Evolutionary conservation across 2,113 vertebrate species (phyloP).

Genomic region (Picathartes gymnocephalus): DNA sequence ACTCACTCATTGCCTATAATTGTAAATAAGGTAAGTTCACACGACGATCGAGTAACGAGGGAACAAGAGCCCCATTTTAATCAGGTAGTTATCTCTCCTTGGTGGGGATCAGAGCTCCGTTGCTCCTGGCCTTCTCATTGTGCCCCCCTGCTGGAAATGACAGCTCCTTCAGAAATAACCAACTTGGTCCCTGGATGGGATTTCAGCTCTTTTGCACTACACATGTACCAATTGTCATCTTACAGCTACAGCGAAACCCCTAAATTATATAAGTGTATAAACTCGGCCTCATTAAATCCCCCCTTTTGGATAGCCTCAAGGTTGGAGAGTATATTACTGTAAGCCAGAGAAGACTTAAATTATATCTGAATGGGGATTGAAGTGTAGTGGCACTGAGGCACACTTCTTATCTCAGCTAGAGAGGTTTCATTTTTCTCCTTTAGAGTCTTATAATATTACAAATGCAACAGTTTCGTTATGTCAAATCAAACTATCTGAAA

Average conservation of each 20-base stretch:
- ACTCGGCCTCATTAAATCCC: constrained; percentile 18
- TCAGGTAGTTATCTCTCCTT: constrained; percentile 87
- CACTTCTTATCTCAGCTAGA: constrained; percentile 15
- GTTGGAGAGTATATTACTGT: constrained; percentile 17
- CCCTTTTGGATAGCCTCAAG: background rate
- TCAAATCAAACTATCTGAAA: constrained; percentile 34
- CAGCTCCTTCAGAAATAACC: constrained; percentile 78
- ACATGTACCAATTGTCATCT: constrained; percentile 51
- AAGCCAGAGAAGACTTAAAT: constrained; percentile 39
- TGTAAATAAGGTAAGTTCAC: constrained; percentile 89
- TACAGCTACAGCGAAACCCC: constrained; percentile 44
- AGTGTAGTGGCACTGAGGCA: background rate
- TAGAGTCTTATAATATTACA: constrained; percentile 8
- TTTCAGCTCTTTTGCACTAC: constrained; percentile 80
- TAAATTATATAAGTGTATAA: constrained; percentile 52
- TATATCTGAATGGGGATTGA: constrained; percentile 15
- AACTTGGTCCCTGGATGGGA: constrained; percentile 78
- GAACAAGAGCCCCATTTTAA: constrained; percentile 90
- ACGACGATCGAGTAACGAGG: constrained; percentile 85
- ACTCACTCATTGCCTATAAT: constrained; percentile 76
- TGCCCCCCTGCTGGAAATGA: constrained; percentile 75
- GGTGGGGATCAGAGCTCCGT: constrained; percentile 85
- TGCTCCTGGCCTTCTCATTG: constrained; percentile 70
- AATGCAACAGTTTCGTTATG: constrained; percentile 12
- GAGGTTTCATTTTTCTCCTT: constrained; percentile 25